Conservation (phyloP, 2,888 invertebrate genomes). For the Trissonchulus latispiculum region DNA sequence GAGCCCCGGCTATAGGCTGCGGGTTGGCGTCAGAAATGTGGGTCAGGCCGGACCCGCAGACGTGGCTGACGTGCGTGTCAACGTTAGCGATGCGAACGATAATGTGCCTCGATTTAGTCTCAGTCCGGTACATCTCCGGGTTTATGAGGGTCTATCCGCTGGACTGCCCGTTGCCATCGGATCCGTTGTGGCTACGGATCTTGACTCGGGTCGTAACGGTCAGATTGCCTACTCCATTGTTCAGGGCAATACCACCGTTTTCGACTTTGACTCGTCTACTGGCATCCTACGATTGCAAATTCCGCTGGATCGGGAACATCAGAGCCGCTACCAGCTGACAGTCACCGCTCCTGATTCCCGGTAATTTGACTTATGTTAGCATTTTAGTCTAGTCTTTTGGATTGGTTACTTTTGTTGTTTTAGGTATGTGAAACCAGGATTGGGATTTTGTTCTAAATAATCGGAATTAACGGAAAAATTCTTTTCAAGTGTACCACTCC, state of each 20-base stretch:
- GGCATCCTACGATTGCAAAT: conserved; percentile 30
- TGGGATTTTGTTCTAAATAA: too few species aligned
- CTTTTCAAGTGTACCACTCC: too few species aligned
- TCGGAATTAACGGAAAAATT: too few species aligned
- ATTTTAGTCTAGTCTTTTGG: too few species aligned
- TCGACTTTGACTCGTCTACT: conserved; percentile 37
- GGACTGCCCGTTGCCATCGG: conserved; percentile 31
- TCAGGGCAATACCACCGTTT: conserved; percentile 42
- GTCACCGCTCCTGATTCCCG: conserved; percentile 22
- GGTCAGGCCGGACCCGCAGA: conserved; percentile 39
- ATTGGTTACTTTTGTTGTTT: too few species aligned
- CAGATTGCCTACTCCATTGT: conserved; percentile 38
- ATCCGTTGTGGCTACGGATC: conserved; percentile 41
- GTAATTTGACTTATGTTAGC: too few species aligned
- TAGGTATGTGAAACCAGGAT: too few species aligned
- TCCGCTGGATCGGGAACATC: conserved; percentile 19
- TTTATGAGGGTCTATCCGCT: conserved; percentile 63
- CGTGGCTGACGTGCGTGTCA: conserved; percentile 47
- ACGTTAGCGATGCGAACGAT: conserved; percentile 82
- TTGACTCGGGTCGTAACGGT: conserved; percentile 41
- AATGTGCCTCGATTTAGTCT: conserved; percentile 83
- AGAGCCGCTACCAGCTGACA: conserved; percentile 3
- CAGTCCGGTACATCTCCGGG: conserved; percentile 83
- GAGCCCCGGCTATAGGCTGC: conserved; percentile 68
- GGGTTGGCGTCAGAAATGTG: conserved; percentile 78